These are phyloP conservation scores for Oenanthe melanoleuca DNA, from an alignment of 2,113 vertebrate genomes.

Conservation along the genomic window DNA sequence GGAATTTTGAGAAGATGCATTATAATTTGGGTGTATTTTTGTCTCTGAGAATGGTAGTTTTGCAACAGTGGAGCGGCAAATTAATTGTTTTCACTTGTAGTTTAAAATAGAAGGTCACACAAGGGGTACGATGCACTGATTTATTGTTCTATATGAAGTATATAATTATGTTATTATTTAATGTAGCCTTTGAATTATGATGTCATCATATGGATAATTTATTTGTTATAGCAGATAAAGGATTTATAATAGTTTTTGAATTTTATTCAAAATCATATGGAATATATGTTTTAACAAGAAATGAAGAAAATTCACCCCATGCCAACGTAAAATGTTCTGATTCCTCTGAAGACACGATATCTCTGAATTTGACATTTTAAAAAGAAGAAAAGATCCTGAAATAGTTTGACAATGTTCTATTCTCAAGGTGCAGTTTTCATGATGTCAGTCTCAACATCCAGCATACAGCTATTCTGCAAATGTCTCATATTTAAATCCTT, in stretches of 20 bases:
- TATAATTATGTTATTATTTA: conserved; percentile 44
- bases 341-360: conserved; percentile 21
- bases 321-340: not conserved
- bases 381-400: conserved; percentile 43
- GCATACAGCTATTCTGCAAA: not conserved
- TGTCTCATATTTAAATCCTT: not conserved
- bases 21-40: conserved; percentile 34
- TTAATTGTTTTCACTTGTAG: conserved; percentile 60
- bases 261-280: not conserved
- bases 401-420: not conserved
- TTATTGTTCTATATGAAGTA: conserved; percentile 40
- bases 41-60: conserved; percentile 21
- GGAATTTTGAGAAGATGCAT: conserved; percentile 18
- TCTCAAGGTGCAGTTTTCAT: not conserved
- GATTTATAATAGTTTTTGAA: not conserved
- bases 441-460: not conserved
- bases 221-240: not conserved
- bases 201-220: conserved; percentile 14
- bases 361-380: conserved; percentile 44
- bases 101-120: conserved; percentile 59
- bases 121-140: not conserved
- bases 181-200: conserved; percentile 25
- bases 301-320: not conserved
- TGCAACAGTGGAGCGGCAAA: conserved; percentile 55
- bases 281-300: conserved; percentile 8